Evolutionary conservation across 1,140 invertebrate genomes (phyloP), one percentile per base, ranked within the genome.

Genomic region (Caligus rogercresseyi): DNA sequence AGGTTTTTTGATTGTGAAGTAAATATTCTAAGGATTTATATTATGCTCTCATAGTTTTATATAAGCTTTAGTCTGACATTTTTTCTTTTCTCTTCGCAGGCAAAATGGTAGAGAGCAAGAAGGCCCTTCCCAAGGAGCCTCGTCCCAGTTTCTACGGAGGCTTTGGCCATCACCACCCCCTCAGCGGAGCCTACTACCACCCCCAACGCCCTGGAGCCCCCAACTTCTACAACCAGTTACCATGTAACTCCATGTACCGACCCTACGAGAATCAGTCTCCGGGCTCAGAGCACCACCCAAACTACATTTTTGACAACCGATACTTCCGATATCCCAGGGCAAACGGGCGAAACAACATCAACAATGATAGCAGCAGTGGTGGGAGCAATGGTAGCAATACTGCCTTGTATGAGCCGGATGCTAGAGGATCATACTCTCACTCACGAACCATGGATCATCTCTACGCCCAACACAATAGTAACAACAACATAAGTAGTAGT

Each of bases 21-120:
- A n/a, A n/a, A n/a, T n/a, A n/a, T n/a, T n/a, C n/a, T n/a, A n/a
- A n/a, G n/a, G n/a, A n/a, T n/a, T n/a, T n/a, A n/a, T n/a, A n/a
- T n/a, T n/a, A n/a, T n/a, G n/a, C n/a, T n/a, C n/a, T n/a, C n/a
- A n/a, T n/a, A n/a, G n/a, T n/a, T n/a, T n/a, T n/a, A n/a, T n/a
- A n/a, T n/a, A n/a, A n/a, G n/a, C n/a, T n/a, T n/a, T n/a, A n/a
- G n/a, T n/a, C n/a, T n/a, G n/a, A n/a, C n/a, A n/a, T n/a, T n/a
- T 43, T 43, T 11, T 43, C 31, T 54, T 62, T 62, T 52, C 13
- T 54, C 23, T 23, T n/a, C 1, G 15, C 18, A 63, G 61, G 61
- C 15, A 63, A 63, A 56, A 63, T 63, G 61, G 61, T 63, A 4
- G 61, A 63, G 61, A 63, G 61, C 53, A 63, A 63, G 25, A 63